Base-by-base conservation (phyloP, 2,113 vertebrate species). In the Harpagus bidentatus region DNA sequence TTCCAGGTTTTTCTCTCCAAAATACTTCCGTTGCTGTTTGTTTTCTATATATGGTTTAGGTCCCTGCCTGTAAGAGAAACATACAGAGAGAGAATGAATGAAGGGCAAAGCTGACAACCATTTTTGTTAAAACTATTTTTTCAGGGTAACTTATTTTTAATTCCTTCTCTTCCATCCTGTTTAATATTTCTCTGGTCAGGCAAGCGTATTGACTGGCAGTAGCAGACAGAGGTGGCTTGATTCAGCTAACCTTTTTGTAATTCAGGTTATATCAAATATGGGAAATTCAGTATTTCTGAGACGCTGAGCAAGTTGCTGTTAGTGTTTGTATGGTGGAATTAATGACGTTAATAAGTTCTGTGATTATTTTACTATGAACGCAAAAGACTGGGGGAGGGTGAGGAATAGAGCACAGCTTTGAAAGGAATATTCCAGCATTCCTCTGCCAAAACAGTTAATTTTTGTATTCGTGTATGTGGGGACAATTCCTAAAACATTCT, bases 31-130 rank as follows among this genome's bases (percentile, higher is more conserved):
- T 45, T 86, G 83, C 19, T 50, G 1, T 86, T 88, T 32, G 34
- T 86, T 80, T 87, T 53, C 17, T 45, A 3, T 36, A 10, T 36
- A 13, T 0, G 2, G 0, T 50, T 85, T 38, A 87, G 16, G 28
- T 48, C 19, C 13, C 28, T 73, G 13, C 9, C 23, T 11, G 5
- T 48, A 58, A 77, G 53, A 83, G 40, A 70, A 88, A 45, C 1
- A 0, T 32, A 20, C 10, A 73, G 55, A 69, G 67, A 66, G 52
- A 34, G 36, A 69, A n/a, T 65, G 56, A 88, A 58, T 52, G 47
- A 62, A 45, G 28, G 72, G 22, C 0, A 2, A 53, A 66, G 5
- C 21, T 84, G 55, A 31, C 1, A 4, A 16, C 16, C 2, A 1
- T 25, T 83, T 83, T 58, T 72, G 23, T 59, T 53, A 61, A 48